Percentiles rank a stretch among this genome's conserved stretches.
Conservation (phyloP, 2,888 invertebrate genomes). For the Harpalus rufipes region DNA sequence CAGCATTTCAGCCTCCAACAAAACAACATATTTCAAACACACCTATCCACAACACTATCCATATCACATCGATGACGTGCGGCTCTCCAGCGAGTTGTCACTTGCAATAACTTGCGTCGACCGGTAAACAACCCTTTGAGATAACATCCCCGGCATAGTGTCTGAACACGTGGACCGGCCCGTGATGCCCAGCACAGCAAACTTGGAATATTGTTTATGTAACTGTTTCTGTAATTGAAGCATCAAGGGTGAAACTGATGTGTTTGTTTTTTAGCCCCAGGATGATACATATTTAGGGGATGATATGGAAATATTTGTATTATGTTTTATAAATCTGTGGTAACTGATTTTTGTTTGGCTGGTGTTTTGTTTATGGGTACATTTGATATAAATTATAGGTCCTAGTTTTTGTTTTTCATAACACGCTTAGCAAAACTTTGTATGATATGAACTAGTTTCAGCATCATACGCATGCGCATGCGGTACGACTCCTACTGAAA, state of each 20-base stretch:
- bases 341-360: neutral
- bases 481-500: too few relatives aligned
- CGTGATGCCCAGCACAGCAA: neutral
- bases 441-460: too few relatives aligned
- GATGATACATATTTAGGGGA: neutral
- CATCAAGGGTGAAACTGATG: constrained; percentile 2
- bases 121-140: neutral
- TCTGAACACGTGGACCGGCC: neutral
- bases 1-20: neutral
- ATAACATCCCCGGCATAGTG: neutral
- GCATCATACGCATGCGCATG: too few relatives aligned
- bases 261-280: constrained; percentile 22
- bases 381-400: neutral
- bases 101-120: neutral
- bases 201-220: constrained; percentile 1
- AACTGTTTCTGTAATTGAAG: constrained; percentile 28
- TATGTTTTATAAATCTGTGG: neutral
- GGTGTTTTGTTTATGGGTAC: neutral
- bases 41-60: neutral
- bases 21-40: neutral
- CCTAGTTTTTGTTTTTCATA: neutral
- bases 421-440: too few relatives aligned
- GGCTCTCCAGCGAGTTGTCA: neutral
- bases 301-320: neutral
- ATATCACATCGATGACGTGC: neutral